phyloP scores from a whole-genome alignment of 1,140 invertebrate genomes.

The Drosophila yakuba region DNA sequence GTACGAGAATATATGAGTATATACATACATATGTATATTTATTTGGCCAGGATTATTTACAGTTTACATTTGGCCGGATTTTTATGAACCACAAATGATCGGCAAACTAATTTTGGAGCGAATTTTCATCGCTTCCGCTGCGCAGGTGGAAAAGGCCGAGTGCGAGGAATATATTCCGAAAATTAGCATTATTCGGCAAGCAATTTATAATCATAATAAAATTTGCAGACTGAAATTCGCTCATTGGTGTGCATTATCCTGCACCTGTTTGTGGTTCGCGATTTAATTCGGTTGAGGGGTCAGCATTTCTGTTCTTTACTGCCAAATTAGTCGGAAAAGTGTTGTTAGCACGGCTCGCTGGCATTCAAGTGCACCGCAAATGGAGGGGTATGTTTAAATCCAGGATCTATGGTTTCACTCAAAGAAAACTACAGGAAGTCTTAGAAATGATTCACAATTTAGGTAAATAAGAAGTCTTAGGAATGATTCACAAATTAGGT shows the following conservation, averaged over 20 bases:
- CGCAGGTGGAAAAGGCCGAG: constrained; percentile 3
- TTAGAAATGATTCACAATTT: too few relatives aligned
- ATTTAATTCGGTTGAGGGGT: constrained; percentile 1
- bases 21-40: neutral
- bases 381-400: neutral
- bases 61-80: constrained; percentile 40
- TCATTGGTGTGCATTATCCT: constrained; percentile 16
- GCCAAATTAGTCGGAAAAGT: constrained; percentile 12
- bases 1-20: too few relatives aligned
- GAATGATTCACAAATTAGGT: too few relatives aligned
- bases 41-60: constrained; percentile 18
- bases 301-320: constrained; percentile 1
- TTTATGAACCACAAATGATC: constrained; percentile 44
- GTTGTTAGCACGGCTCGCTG: neutral
- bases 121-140: constrained; percentile 56
- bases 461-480: too few relatives aligned
- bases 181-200: constrained; percentile 25
- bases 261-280: constrained; percentile 14
- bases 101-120: constrained; percentile 48
- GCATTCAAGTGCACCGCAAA: neutral
- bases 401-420: neutral
- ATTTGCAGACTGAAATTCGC: constrained; percentile 11
- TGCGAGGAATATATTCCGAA: constrained; percentile 1
- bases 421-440: too few relatives aligned
- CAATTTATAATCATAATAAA: constrained; percentile 49